Percentiles rank a stretch among this genome's conserved stretches.
Evolutionary conservation across 2,797 vertebrate genomes (phyloP).

Genomic region (Buceros bicornis): DNA sequence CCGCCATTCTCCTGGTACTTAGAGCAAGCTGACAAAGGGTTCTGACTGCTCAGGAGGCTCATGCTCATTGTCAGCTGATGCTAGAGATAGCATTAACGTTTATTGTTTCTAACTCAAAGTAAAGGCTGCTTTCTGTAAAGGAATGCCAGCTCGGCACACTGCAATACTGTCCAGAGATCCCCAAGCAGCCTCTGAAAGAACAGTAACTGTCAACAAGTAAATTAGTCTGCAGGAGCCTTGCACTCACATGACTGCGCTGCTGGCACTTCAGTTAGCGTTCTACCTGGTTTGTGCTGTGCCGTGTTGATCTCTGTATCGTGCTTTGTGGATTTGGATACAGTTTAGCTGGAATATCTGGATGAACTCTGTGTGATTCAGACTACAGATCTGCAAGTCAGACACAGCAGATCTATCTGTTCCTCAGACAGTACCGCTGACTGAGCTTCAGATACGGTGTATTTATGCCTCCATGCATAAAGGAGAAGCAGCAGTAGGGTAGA

Average conservation of each 20-base stretch:
- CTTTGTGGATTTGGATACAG: not conserved
- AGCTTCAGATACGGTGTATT: not conserved
- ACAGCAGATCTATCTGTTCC: not conserved
- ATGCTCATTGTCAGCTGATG: not conserved
- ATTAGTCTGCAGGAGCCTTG: not conserved
- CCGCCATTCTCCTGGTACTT: not conserved
- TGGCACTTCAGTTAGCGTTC: not conserved
- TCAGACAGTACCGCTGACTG: not conserved
- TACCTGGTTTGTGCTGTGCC: not conserved
- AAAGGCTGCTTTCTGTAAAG: not conserved
- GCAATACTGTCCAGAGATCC: not conserved
- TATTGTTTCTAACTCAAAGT: not conserved
- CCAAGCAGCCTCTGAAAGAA: not conserved
- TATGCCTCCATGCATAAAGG: not conserved
- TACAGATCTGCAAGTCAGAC: not conserved
- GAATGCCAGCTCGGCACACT: not conserved
- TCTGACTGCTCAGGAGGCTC: not conserved
- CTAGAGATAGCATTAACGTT: not conserved
- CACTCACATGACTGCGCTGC: not conserved
- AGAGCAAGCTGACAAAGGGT: not conserved
- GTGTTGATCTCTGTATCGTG: not conserved
- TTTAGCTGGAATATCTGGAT: not conserved
- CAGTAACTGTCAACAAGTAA: not conserved
- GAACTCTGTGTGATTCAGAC: not conserved
- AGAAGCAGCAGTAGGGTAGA: not conserved